Evolutionary conservation across 2,888 invertebrate species (phyloP), one percentile per base, ranked within the genome.

Genomic region (Clistopyga incitator): DNA sequence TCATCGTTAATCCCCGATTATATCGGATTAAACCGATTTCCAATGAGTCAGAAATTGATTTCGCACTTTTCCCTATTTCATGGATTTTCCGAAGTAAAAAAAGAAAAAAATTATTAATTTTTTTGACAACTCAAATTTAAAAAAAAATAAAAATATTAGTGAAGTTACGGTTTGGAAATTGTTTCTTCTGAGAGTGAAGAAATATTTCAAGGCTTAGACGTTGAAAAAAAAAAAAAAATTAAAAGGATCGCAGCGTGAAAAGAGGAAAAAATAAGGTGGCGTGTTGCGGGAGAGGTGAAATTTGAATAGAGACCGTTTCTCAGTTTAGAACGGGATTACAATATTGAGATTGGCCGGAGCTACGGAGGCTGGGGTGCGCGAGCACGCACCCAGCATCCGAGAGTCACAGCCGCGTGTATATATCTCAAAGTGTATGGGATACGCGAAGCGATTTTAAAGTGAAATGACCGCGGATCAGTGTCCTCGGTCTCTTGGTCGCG

Each of bases 381-480:
- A 45, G n/a, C 42, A 45, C 52, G 45, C 56, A 64, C 76, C 74
- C 80, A 85, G 80, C 84, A 83, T 52, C 54, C 64, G 68, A 59
- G 67, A 80, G 52, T 72, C 78, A 70, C 81, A n/a, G n/a, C n/a
- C 72, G 38, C 23, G 52, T 61, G 65, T 64, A 52, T 76, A 71
- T 76, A 52, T 78, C 52, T 47, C 29, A n/a, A 38, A 23, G 23
- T 38, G 64, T 71, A 64, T 52, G 42, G 61, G 52, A 78, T 42
- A 78, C 23, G 56, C 52, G 80, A 78, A 81, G 59, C 79, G 85
- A 91, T 91, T 91, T 90, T 87, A 91, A 91, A 91, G 90, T 91
- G 87, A 90, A 90, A 91, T 90, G 87, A 87, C 85, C 84, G 82
- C 84, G 87, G 90, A 90, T 90, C 88, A 89, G 86, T 88, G 90